Conservation (phyloP, 2,113 vertebrate genomes). For the Calidris pygmaea region DNA sequence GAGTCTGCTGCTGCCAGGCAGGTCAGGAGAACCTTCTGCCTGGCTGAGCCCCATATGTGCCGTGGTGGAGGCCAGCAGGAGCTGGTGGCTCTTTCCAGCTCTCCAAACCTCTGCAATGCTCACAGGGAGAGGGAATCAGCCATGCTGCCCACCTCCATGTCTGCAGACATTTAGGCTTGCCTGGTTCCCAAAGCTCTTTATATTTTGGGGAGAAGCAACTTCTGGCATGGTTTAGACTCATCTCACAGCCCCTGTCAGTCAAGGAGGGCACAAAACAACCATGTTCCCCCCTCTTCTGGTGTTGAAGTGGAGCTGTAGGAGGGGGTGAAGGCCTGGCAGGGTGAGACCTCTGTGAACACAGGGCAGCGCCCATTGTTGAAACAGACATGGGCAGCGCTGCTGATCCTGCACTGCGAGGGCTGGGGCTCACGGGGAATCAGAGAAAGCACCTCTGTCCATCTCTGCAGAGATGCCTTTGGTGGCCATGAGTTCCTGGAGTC, state of each 20-base stretch:
- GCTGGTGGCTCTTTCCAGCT: not conserved
- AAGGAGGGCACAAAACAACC: not conserved
- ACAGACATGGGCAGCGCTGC: not conserved
- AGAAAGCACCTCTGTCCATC: not conserved
- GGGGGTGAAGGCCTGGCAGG: not conserved
- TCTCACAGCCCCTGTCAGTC: not conserved
- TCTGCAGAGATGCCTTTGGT: not conserved
- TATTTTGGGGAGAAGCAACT: not conserved
- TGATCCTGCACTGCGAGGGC: rapidly evolving
- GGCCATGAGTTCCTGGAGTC: not conserved
- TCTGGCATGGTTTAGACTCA: not conserved
- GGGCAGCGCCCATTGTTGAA: not conserved
- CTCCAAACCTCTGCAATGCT: not conserved
- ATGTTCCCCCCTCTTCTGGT: rapidly evolving
- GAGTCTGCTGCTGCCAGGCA: not conserved
- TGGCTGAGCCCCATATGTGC: rapidly evolving
- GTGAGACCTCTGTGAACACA: rapidly evolving
- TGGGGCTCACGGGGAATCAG: not conserved
- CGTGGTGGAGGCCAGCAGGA: not conserved
- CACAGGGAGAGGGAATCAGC: not conserved
- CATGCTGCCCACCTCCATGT: rapidly evolving
- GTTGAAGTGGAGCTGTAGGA: not conserved
- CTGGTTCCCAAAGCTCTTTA: not conserved
- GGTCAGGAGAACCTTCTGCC: not conserved
- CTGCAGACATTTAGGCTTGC: not conserved